These are phyloP conservation scores for Alaudala cheleensis DNA, from an alignment of 2,113 vertebrate genomes.

Conservation along the genomic window DNA sequence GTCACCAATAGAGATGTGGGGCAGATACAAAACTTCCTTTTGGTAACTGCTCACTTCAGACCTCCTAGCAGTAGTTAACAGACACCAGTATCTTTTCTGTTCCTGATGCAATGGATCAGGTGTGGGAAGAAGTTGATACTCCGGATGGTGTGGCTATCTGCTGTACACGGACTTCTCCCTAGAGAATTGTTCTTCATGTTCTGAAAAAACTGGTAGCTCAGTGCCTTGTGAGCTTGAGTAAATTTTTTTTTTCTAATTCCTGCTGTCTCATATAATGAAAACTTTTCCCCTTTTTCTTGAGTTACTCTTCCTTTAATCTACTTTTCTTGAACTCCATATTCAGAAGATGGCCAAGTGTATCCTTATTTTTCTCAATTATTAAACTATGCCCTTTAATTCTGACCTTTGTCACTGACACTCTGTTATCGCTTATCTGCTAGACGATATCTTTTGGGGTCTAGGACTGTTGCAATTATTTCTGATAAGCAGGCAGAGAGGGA, in stretches of 20 bases:
- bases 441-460: not conserved
- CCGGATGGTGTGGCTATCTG: constrained; percentile 5
- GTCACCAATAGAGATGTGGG: not conserved
- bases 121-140: constrained; percentile 54
- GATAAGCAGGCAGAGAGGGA: not conserved
- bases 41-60: not conserved
- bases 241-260: not conserved
- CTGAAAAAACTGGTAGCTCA: not conserved
- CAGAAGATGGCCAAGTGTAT: not conserved
- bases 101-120: constrained; percentile 11
- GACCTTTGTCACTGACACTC: constrained; percentile 49
- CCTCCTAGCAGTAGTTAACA: constrained; percentile 2
- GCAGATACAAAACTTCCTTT: not conserved
- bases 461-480: constrained; percentile 3
- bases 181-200: constrained; percentile 6
- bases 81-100: constrained; percentile 49
- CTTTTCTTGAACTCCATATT: not conserved
- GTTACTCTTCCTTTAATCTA: not conserved
- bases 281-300: not conserved
- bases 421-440: not conserved
- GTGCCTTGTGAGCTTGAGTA: not conserved
- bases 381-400: constrained; percentile 18
- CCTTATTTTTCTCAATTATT: not conserved
- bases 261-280: not conserved
- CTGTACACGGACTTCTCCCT: not conserved